Evolutionary conservation across 1,140 invertebrate genomes (phyloP), one percentile per base, ranked within the genome.

Genomic region (Nilaparvata lugens): DNA sequence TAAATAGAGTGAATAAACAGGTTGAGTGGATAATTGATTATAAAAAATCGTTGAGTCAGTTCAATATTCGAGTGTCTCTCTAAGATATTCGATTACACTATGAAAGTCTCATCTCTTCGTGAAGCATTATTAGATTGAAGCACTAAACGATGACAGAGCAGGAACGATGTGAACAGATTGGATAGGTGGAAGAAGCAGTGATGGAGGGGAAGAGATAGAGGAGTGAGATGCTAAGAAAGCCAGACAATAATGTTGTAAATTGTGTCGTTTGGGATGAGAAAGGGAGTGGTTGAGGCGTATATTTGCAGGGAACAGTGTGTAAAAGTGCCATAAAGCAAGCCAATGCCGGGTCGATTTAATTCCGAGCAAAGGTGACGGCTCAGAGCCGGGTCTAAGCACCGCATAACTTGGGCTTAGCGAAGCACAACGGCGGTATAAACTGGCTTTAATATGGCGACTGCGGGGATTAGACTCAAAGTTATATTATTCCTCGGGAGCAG

Each of bases 391-490:
- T 23, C 45, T 48, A 48, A 48, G 45, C 45, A 48, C 45, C 45
- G n/a, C 55, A 38, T 56, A 56, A 56, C 55, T 56, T 38, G 55
- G 55, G 35, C 55, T 56, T 56, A 56, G 55, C 25, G 24, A 23
- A 18, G 45, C 45, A 48, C 45, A 48, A 48, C 45, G 45, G 45
- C 31, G 23, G 55, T 56, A 40, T 56, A 56, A 56, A 56, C 25
- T 40, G 55, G 25, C 55, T 56, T 56, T 56, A 56, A 56, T 56
- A 56, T 56, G 55, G 55, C 25, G 55, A 19, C 24, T 28, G 55
- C 16, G 45, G 45, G 45, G 45, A 48, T 48, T 48, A 48, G 45
- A 48, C 45, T 48, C 21, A 48, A 48, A 48, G 45, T 48, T 48
- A 48, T 48, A 48, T 48, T 48, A 48, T 48, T 48, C 45, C 45